Evolutionary conservation across 2,797 vertebrate genomes (phyloP).

Genomic region (Pachyuromys duprasi): DNA sequence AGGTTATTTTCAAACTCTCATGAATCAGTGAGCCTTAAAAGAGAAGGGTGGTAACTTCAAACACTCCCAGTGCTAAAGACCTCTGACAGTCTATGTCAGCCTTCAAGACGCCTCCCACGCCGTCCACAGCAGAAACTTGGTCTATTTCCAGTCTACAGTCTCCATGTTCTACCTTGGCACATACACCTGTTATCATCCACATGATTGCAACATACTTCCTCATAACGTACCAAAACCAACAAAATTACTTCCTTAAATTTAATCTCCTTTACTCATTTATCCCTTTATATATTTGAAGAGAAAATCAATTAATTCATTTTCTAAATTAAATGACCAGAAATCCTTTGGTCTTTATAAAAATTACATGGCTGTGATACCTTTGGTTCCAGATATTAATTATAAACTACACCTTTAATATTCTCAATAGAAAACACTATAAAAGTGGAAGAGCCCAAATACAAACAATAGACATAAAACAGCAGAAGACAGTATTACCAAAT

Average conservation of each 20-base stretch:
- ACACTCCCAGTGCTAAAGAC: neutral
- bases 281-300: neutral
- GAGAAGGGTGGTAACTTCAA: constrained; percentile 11
- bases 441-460: constrained; percentile 58
- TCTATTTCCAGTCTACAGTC: neutral
- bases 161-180: neutral
- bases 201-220: constrained; percentile 39
- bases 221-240: constrained; percentile 43
- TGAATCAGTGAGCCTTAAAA: constrained; percentile 41
- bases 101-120: neutral
- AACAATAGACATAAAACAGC: constrained; percentile 38
- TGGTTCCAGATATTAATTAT: constrained; percentile 51
- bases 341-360: constrained; percentile 35
- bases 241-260: constrained; percentile 15
- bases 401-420: constrained; percentile 57
- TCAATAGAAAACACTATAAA: constrained; percentile 38
- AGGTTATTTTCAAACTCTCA: constrained; percentile 44
- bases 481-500: constrained; percentile 31
- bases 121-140: neutral
- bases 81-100: neutral
- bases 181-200: neutral
- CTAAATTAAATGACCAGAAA: constrained; percentile 44
- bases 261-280: neutral
- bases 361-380: constrained; percentile 22
- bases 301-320: constrained; percentile 25